phyloP scores from a whole-genome alignment of 2,797 vertebrate genomes.

The Onychomys torridus region DNA sequence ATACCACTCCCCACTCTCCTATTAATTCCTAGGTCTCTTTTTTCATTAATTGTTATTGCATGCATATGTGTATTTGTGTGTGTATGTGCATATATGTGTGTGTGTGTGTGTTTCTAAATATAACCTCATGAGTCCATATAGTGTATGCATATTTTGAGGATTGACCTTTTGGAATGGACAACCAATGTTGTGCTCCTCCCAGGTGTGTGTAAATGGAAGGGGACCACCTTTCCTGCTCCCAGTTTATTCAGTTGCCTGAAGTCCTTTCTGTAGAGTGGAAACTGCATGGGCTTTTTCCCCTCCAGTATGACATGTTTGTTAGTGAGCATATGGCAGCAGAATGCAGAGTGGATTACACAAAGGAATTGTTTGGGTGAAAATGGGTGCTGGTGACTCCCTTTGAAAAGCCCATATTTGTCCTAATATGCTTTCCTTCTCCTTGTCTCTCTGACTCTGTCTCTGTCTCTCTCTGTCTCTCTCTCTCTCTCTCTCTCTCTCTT shows the following conservation, averaged over 20 bases:
- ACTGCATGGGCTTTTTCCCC: not conserved
- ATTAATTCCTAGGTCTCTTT: not conserved
- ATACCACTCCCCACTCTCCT: not conserved
- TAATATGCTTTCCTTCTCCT: not conserved
- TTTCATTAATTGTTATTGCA: not conserved
- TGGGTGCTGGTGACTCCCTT: rapidly evolving
- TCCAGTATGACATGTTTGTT: too few species aligned
- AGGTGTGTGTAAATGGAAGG: not conserved
- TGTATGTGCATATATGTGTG: too few species aligned
- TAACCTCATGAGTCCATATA: not conserved
- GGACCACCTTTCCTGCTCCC: not conserved
- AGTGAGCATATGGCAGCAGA: not conserved
- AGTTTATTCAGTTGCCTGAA: not conserved
- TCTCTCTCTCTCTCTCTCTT: not conserved
- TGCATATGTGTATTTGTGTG: not conserved
- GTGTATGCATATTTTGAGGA: not conserved
- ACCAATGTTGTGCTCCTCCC: not conserved
- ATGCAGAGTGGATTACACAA: not conserved
- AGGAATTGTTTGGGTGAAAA: not conserved
- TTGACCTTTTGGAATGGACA: not conserved
- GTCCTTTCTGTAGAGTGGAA: not conserved
- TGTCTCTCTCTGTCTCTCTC: not conserved
- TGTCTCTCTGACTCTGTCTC: not conserved
- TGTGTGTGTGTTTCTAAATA: not conserved
- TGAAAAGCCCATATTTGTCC: not conserved